Evolutionary conservation across 2,888 invertebrate species (phyloP).

Genomic region (Drosophila robusta): DNA sequence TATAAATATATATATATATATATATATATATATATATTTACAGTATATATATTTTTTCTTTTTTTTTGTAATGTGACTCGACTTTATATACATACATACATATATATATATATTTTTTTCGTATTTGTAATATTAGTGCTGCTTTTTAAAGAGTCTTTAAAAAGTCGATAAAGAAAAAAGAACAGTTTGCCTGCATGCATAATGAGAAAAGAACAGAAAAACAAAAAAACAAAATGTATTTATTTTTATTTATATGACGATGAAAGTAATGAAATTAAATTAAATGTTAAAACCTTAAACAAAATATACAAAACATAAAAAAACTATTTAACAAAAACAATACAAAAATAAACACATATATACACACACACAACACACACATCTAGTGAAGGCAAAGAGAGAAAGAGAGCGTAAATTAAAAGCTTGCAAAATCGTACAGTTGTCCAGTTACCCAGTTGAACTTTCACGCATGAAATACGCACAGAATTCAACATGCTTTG

Average conservation of each 20-base stretch:
- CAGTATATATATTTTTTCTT: constrained; percentile 26
- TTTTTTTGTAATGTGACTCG: constrained; percentile 62
- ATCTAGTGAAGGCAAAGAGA: constrained; percentile 21
- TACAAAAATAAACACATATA: constrained; percentile 35
- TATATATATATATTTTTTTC: constrained; percentile 62
- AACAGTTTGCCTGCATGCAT: constrained; percentile 68
- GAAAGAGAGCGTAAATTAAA: constrained; percentile 4
- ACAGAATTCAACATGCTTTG: constrained; percentile 27
- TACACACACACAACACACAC: constrained; percentile 43
- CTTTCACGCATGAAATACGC: constrained; percentile 42
- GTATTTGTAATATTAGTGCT: constrained; percentile 74
- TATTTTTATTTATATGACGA: constrained; percentile 72
- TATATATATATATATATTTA: constrained; percentile 27
- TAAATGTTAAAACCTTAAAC: constrained; percentile 78
- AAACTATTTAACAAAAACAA: constrained; percentile 24
- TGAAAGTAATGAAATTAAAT: constrained; percentile 72
- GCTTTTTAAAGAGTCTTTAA: constrained; percentile 64
- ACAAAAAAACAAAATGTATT: constrained; percentile 70
- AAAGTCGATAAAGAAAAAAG: constrained; percentile 41
- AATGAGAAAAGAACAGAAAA: constrained; percentile 40
- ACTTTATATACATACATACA: constrained; percentile 60
- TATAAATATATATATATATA: constrained; percentile 5
- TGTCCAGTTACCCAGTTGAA: constrained; percentile 26
- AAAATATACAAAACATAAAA: constrained; percentile 65
- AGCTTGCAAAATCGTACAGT: constrained; percentile 19